Evolutionary conservation across 2,888 invertebrate genomes (phyloP), one percentile per base, ranked within the genome.

Genomic region (Orthonevra nobilis): DNA sequence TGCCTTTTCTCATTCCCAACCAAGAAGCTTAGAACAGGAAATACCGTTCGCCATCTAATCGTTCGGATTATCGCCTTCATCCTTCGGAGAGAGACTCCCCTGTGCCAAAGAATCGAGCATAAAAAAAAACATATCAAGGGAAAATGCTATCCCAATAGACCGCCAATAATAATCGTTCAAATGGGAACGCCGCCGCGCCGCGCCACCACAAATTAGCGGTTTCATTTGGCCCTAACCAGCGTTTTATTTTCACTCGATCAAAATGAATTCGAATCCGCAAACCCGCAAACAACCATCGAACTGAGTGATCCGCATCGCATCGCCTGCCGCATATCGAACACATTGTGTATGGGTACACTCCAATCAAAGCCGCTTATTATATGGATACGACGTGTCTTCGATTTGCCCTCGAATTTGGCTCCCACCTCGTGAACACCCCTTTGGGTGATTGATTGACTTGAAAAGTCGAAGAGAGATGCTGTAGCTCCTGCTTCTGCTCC

Each of bases 381-480:
- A 61, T 70, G 36, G 69, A 46, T 61, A 60, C 61, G 61, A 52
- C 63, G 68, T 74, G 44, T 52, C 58, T 77, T 70, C 77, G 77
- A 64, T 77, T 70, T 77, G 60, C 52, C 52, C 60, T 77, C 64
- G 64, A 77, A 72, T 77, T 77, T 60, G 58, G 64, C 70, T 77
- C 70, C 70, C 70, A 77, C 72, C 70, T 77, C 64, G 52, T 72
- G 77, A 77, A 77, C 77, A 77, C 77, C 77, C 77, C 77, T 70
- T 77, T 72, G 60, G 77, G 77, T 77, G 77, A 77, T 77, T 77
- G 77, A 77, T 77, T 70, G 77, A 77, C 77, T 77, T 38, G 66
- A 52, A 69, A 61, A 74, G 69, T 74, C 68, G 61, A 56, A 68
- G 54, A 61, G 61, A 38, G n/a, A n/a, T n/a, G n/a, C n/a, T n/a